Percentiles rank a stretch among this genome's conserved stretches.
Conservation (phyloP, 23 tunicate genomes). For the Halocynthia aurantium region DNA sequence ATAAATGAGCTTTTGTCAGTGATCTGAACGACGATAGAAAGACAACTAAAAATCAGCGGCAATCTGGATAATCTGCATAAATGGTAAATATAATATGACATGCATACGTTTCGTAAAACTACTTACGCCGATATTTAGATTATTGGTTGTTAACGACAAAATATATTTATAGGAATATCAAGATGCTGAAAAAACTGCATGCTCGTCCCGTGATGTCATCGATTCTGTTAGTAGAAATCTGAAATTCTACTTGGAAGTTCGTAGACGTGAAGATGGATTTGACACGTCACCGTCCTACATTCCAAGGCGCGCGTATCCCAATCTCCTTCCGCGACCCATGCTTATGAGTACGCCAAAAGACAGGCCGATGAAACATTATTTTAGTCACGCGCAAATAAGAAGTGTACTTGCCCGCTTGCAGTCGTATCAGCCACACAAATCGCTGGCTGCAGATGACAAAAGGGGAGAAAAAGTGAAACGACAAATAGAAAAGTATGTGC, state of each 20-base stretch:
- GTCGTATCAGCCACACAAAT: slow-evolving; percentile 48
- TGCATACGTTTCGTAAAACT: too few species aligned
- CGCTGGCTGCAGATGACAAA: slow-evolving; percentile 10
- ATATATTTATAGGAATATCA: slow-evolving; percentile 45
- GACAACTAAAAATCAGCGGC: too few species aligned
- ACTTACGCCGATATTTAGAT: too few species aligned
- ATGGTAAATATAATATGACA: too few species aligned
- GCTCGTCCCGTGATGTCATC: slow-evolving; percentile 66
- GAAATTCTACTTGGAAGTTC: slow-evolving; percentile 55
- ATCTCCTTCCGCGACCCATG: slow-evolving; percentile 69
- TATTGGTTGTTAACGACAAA: too few species aligned
- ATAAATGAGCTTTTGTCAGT: too few species aligned
- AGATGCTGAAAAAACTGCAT: slow-evolving; percentile 47
- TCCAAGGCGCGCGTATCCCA: slow-evolving; percentile 58
- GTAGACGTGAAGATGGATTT: slow-evolving; percentile 74
- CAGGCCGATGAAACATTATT: slow-evolving; percentile 64
- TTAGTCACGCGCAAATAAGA: slow-evolving; percentile 63
- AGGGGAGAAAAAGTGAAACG: background rate
- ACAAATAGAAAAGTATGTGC: background rate
- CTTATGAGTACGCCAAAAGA: slow-evolving; percentile 38
- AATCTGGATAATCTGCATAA: too few species aligned
- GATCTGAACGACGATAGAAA: too few species aligned
- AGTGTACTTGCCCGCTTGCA: slow-evolving; percentile 53
- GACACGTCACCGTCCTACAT: slow-evolving; percentile 61
- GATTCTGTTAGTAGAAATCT: slow-evolving; percentile 43